phyloP scores from a whole-genome alignment of 2,113 vertebrate genomes.

The Noctilio leporinus region DNA sequence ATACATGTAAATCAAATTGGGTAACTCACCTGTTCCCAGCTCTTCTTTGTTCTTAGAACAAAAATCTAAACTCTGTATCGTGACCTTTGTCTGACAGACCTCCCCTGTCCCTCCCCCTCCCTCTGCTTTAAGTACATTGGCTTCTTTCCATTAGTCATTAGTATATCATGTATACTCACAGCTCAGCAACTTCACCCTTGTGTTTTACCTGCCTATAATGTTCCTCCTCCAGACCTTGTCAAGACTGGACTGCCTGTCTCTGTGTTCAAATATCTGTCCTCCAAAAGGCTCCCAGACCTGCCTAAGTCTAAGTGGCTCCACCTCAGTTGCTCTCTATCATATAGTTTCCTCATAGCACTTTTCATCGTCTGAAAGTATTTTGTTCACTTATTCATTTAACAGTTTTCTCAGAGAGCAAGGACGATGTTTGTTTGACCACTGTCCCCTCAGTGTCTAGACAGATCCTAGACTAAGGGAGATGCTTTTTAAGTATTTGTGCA shows the following conservation, averaged over 20 bases:
- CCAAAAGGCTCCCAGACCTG: background rate
- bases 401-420: background rate
- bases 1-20: background rate
- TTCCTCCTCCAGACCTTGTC: background rate
- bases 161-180: background rate
- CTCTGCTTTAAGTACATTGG: background rate
- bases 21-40: background rate
- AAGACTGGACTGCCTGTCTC: background rate
- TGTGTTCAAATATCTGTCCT: background rate
- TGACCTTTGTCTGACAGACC: background rate
- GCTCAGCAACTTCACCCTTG: background rate
- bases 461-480: background rate
- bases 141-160: background rate
- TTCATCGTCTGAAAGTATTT: background rate
- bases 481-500: background rate
- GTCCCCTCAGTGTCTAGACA: no score
- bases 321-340: background rate
- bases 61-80: background rate
- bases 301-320: background rate
- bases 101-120: background rate
- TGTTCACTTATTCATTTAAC: background rate
- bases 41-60: background rate
- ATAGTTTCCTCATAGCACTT: background rate
- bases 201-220: background rate
- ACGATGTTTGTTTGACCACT: background rate